Percentiles rank a stretch among this genome's conserved stretches.
Conservation (phyloP, 2,113 vertebrate genomes). For the Zeus faber region DNA sequence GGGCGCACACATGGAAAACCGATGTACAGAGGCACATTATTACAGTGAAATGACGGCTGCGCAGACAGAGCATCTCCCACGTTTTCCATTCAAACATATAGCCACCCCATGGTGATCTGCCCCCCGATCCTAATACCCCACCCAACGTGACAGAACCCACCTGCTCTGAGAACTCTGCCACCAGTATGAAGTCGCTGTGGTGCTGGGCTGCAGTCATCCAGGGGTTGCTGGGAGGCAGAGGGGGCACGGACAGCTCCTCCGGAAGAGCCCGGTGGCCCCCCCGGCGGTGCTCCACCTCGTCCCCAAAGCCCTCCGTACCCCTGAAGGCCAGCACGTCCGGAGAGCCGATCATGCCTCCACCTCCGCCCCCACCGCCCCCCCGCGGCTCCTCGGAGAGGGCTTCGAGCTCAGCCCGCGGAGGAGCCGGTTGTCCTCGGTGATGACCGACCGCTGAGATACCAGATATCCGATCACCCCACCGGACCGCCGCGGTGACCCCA, state of each 20-base stretch:
- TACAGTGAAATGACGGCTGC: no score
- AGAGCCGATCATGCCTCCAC: slow-evolving; percentile 98
- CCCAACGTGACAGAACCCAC: slow-evolving; percentile 35
- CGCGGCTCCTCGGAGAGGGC: no score
- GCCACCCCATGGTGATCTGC: neutral
- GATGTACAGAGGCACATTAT: no score
- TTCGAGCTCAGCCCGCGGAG: no score
- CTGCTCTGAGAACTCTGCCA: slow-evolving; percentile 95
- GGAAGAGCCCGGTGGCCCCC: slow-evolving; percentile 72
- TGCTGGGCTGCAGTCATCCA: slow-evolving; percentile 86
- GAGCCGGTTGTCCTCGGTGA: no score
- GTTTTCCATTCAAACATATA: no score
- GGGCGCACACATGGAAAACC: neutral
- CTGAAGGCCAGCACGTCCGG: slow-evolving; percentile 94
- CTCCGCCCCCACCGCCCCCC: no score
- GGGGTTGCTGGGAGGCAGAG: slow-evolving; percentile 76
- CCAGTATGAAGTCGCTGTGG: slow-evolving; percentile 88
- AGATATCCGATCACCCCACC: no score
- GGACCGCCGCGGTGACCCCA: no score
- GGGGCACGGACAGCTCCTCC: slow-evolving; percentile 85
- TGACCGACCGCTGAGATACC: no score
- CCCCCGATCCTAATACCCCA: neutral
- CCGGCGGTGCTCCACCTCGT: slow-evolving; percentile 57
- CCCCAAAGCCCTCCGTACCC: slow-evolving; percentile 79
- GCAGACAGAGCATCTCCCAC: no score